Base-by-base conservation (phyloP, 2,888 invertebrate species). In the Macrophya annulata region DNA sequence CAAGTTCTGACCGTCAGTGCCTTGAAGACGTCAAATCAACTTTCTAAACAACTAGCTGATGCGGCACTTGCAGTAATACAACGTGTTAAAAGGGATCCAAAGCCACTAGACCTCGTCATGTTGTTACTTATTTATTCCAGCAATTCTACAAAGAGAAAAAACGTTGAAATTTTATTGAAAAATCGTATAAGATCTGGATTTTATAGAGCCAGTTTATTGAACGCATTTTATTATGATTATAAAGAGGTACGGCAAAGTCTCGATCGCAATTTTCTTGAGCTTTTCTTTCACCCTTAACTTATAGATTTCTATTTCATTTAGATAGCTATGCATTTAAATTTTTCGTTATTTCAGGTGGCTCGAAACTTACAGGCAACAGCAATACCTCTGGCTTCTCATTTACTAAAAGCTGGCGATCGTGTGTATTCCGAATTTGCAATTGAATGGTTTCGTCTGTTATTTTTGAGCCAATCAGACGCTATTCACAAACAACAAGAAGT, bases 101-200 rank as follows among this genome's bases (percentile, higher is more conserved):
- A 96, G 93, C 94, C 96, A 0, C 94, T 97, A 86, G 97, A 97
- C 93, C 94, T 97, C 82, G 93, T 96, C 25, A 94, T 97, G 87
- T 91, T 97, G 25, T 91, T 96, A n/a, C 94, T 96, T 88, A 92
- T 96, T 31, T 95, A 96, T 88, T 94, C 95, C n/a, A 94, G 94
- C 82, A 94, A 95, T 84, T 95, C 95, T 90, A 95, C 95, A 62
- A 95, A 95, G 88, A 95, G 96, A 89, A 94, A 94, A 86, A 94
- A 94, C 88, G 94, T 96, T 25, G 96, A 97, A 91, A 94, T 94
- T 87, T 90, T 96, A 65, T 94, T 97, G 86, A 95, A 95, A 90
- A 95, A 96, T 87, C 95, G 96, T 87, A 94, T 97, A 21, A 95
- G 96, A 92, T 89, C 93, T 1, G 95, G 95, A 65, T 94, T 95